A percentile compares a stretch with the other conserved stretches of the same genome.
Evolutionary conservation across 2,797 vertebrate genomes (phyloP).

Genomic region (Miichthys miiuy): DNA sequence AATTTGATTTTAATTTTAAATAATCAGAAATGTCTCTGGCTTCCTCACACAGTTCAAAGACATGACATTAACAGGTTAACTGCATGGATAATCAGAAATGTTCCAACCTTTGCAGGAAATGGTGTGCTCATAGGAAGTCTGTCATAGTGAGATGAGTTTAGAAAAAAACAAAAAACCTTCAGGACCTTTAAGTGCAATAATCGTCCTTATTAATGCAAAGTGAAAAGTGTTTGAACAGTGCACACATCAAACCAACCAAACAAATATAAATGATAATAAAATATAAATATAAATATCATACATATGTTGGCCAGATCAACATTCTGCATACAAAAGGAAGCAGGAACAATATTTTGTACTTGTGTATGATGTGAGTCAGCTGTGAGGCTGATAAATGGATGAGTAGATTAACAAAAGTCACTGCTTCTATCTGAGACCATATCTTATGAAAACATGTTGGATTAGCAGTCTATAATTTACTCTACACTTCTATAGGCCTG

Average conservation of each 20-base stretch:
- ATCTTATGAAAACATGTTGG: constrained; percentile 38
- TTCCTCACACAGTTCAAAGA: too few relatives aligned
- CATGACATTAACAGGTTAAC: too few relatives aligned
- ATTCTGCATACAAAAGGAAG: neutral
- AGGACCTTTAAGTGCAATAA: neutral
- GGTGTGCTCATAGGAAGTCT: neutral
- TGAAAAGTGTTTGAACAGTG: neutral
- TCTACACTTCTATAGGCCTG: constrained; percentile 17
- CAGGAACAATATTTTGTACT: neutral
- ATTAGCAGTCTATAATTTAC: constrained; percentile 54
- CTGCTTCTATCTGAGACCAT: constrained; percentile 20
- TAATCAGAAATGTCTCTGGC: too few relatives aligned
- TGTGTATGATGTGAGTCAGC: constrained; percentile 16
- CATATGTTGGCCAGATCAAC: neutral
- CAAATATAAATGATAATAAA: neutral
- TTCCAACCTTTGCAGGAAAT: neutral
- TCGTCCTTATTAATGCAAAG: neutral
- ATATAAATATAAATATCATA: neutral
- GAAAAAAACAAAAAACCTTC: neutral
- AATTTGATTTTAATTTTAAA: too few relatives aligned
- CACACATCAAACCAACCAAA: neutral
- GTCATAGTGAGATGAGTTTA: neutral
- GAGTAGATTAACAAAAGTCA: constrained; percentile 49
- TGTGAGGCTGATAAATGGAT: constrained; percentile 32
- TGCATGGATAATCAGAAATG: neutral